Evolutionary conservation across 2,113 vertebrate genomes (phyloP).

Genomic region (Mustelus asterias): DNA sequence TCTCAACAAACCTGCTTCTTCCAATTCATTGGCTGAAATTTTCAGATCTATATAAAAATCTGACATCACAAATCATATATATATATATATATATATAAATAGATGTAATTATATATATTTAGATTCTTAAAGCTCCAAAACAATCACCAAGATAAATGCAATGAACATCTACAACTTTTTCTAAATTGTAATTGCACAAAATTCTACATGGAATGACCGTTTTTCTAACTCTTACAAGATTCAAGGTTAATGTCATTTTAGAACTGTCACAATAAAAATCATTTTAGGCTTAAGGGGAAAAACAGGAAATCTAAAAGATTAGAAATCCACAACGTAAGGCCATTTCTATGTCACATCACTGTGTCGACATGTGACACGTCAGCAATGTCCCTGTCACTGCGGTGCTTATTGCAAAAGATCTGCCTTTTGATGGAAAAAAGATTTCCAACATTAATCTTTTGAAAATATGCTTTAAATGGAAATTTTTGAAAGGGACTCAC

Average conservation of each 20-base stretch:
- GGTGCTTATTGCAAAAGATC: neutral
- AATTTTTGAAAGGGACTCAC: neutral
- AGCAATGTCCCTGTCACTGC: neutral
- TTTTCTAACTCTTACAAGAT: neutral
- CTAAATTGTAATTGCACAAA: neutral
- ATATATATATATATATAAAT: too few relatives aligned
- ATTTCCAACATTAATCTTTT: neutral
- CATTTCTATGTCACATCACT: conserved; percentile 8
- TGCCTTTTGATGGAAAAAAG: neutral
- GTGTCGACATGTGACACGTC: neutral
- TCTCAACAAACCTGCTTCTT: neutral
- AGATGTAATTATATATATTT: neutral
- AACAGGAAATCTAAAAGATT: neutral
- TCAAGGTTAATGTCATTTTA: neutral
- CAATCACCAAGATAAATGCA: neutral
- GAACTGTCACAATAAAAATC: neutral
- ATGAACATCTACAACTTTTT: neutral
- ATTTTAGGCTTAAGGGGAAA: neutral
- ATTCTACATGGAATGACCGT: too few relatives aligned
- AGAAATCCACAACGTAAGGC: conserved; percentile 1
- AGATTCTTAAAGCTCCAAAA: neutral
- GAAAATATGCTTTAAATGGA: neutral
- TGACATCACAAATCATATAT: neutral
- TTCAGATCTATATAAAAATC: neutral
- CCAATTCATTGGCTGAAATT: neutral